Conservation (phyloP, 2,797 vertebrate species). For the Salarias fasciatus region DNA sequence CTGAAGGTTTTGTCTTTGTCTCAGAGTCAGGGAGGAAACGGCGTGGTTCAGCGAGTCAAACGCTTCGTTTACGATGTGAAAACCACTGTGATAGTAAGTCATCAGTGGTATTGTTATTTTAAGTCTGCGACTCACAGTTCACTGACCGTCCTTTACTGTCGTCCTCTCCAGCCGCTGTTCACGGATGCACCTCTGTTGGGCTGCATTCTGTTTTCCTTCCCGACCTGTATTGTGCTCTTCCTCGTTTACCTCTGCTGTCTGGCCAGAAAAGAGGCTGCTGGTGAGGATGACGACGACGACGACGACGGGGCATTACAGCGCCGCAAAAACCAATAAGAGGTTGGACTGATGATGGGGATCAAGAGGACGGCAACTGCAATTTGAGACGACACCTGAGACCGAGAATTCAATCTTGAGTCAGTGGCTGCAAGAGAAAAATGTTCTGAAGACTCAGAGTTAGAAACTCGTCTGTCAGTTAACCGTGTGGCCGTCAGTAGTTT, state of each 20-base stretch:
- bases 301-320: accelerated
- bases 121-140: background rate
- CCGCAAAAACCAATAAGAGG: conserved; percentile 50
- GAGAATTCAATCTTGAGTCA: no score
- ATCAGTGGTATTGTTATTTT: background rate
- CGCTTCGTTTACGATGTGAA: conserved; percentile 40
- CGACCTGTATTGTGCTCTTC: accelerated
- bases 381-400: no score
- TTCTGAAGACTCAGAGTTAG: background rate
- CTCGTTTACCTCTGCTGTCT: conserved; percentile 47
- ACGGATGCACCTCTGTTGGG: conserved; percentile 34
- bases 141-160: background rate
- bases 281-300: accelerated
- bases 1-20: conserved; percentile 11
- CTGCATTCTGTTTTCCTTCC: conserved; percentile 49
- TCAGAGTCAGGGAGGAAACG: conserved; percentile 71
- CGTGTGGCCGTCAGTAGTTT: background rate
- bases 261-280: accelerated
- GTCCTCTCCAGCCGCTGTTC: conserved; percentile 39
- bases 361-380: no score
- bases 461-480: background rate
- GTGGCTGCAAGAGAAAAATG: no score
- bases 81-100: conserved; percentile 40
- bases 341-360: conserved; percentile 26
- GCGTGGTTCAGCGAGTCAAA: conserved; percentile 19